Evolutionary conservation across 2,113 vertebrate species (phyloP).

Genomic region (Oriolus oriolus): DNA sequence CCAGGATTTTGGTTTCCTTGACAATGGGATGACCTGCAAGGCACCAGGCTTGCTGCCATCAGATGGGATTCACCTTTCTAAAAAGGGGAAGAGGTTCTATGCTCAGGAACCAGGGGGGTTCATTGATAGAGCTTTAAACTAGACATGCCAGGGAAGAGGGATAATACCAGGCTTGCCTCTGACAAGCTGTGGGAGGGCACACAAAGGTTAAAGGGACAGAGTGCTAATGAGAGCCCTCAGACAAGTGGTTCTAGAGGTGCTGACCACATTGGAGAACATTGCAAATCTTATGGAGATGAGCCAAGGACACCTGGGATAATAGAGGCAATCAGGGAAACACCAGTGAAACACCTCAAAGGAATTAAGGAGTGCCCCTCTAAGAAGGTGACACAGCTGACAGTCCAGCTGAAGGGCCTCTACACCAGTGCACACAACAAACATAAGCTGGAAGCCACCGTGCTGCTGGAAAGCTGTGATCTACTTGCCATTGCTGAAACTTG

Average conservation of each 20-base stretch:
- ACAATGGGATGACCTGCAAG: neutral
- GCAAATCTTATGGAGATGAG: neutral
- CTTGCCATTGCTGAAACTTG: neutral
- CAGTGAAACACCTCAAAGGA: neutral
- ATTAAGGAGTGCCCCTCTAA: neutral
- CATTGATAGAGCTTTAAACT: neutral
- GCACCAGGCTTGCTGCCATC: neutral
- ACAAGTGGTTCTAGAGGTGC: neutral
- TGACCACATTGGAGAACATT: neutral
- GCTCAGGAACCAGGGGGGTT: neutral
- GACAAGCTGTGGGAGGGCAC: neutral
- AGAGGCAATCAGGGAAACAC: neutral
- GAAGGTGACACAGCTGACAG: neutral
- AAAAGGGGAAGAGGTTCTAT: neutral
- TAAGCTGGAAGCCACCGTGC: neutral
- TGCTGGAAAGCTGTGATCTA: neutral
- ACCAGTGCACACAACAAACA: accelerated
- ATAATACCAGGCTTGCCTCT: neutral
- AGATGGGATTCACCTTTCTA: neutral
- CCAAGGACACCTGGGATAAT: neutral
- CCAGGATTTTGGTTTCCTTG: neutral
- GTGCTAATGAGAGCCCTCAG: neutral
- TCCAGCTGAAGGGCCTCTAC: neutral
- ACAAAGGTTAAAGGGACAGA: neutral
- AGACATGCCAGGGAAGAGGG: neutral